These are phyloP conservation scores for Brachystomella parvula DNA, from an alignment of 1,140 invertebrate genomes.

Conservation along the genomic window DNA sequence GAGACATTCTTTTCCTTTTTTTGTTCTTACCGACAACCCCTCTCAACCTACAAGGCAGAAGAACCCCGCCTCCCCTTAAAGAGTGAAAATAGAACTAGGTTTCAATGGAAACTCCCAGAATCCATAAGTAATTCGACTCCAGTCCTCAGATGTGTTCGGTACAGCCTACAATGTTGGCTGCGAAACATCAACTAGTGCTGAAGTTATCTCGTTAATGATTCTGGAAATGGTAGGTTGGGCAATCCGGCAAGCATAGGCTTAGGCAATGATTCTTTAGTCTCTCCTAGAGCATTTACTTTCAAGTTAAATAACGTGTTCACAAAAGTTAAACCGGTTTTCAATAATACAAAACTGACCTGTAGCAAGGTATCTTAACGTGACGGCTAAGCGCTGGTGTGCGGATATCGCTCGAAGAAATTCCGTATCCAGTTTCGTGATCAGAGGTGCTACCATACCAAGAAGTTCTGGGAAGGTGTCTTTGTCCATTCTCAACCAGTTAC, in stretches of 20 bases:
- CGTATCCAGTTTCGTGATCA: neutral
- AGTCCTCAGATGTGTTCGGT: neutral
- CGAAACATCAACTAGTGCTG: neutral
- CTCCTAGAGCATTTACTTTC: neutral
- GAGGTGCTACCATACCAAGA: neutral
- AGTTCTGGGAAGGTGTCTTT: neutral
- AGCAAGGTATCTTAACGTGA: slow-evolving; percentile 8
- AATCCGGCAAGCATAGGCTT: neutral
- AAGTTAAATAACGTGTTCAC: neutral
- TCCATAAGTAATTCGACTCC: slow-evolving; percentile 4
- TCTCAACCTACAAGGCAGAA: no score
- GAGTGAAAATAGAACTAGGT: no score
- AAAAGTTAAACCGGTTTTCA: neutral
- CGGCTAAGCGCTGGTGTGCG: neutral
- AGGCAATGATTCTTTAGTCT: slow-evolving; percentile 3
- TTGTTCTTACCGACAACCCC: no score
- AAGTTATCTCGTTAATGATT: neutral
- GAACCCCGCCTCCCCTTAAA: no score
- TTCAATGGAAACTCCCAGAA: no score
- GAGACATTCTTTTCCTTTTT: no score
- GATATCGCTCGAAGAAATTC: neutral
- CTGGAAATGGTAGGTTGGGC: neutral
- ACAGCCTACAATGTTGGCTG: neutral
- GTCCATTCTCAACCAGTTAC: slow-evolving; percentile 5
- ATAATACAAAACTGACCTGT: slow-evolving; percentile 1